These are phyloP conservation scores for Engystomops pustulosus DNA, from an alignment of 2,113 vertebrate species.

Conservation along the genomic window DNA sequence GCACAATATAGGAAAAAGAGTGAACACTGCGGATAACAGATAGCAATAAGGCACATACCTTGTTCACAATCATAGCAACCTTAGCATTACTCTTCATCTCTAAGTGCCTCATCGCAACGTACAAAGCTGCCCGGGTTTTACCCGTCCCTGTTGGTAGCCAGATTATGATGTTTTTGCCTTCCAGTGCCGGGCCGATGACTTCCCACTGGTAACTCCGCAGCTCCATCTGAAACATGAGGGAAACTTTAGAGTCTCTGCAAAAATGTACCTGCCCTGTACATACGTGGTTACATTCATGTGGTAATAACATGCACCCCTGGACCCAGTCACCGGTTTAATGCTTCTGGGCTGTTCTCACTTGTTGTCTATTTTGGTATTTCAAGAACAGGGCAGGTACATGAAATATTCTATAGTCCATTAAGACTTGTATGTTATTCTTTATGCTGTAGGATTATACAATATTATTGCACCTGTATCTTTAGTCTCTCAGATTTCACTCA, in stretches of 20 bases:
- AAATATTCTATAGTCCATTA: too few species aligned
- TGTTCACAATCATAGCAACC: constrained; percentile 88
- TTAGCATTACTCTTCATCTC: constrained; percentile 70
- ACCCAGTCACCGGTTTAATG: too few species aligned
- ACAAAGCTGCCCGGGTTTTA: constrained; percentile 87
- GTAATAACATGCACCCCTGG: too few species aligned
- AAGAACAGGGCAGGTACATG: neutral
- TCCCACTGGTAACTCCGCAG: constrained; percentile 84
- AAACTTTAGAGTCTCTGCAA: neutral
- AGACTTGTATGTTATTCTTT: too few species aligned
- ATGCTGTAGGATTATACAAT: too few species aligned
- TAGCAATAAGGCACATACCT: constrained; percentile 68
- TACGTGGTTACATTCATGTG: too few species aligned
- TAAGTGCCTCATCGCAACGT: constrained; percentile 83
- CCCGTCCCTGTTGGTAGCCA: constrained; percentile 92
- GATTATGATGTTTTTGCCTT: constrained; percentile 82
- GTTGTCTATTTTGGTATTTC: neutral
- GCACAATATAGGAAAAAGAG: neutral
- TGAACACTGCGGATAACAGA: neutral
- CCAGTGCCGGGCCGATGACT: constrained; percentile 79
- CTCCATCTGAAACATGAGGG: constrained; percentile 69
- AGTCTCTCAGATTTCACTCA: neutral
- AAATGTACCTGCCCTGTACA: too few species aligned
- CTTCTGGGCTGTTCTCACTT: too few species aligned
- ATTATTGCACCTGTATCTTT: neutral